Evolutionary conservation across 2,113 vertebrate species (phyloP), one percentile per base, ranked within the genome.

Genomic region (Colinus virginianus): DNA sequence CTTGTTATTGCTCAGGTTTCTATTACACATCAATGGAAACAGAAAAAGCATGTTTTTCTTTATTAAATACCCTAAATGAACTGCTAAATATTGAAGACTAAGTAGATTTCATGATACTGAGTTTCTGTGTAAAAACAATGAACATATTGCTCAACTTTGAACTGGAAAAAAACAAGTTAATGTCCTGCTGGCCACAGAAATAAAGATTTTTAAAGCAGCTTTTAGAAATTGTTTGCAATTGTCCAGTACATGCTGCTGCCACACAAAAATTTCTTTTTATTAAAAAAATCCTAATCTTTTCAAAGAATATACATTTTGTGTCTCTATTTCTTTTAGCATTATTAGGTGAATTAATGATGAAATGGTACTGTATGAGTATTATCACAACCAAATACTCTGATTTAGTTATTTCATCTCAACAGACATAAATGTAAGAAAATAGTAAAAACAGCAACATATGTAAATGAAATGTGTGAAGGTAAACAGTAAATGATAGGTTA

Each of bases 1-100:
- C 94, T 99, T 99, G 94, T 99, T 99, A 94, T 99, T 99, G 96
- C 99, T 99, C 72, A 99, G 97, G 90, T 99, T 99, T 98, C 99
- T 99, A 96, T 95, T 48, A 69, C 45, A 88, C 46, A 90, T 78
- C 20, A 40, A 77, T 16, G 75, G 56, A 95, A 90, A 93, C 12
- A 93, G 64, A 84, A 80, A 79, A 48, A 72, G 48, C 18, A 55
- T 1, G 7, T 64, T 68, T 68, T 63, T 75, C 18, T 56, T 83
- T 75, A 71, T 63, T n/a, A 49, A 84, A 58, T 56, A 28, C 5
- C 6, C 9, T 32, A 43, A 69, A 75, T 66, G 42, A 69, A 56
- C 36, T 40, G 13, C 20, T 72, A 84, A 89, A 79, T 56, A 23
- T 32, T 84, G 14, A 32, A 86, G n/a, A 58, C 13, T 59, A 42